These are phyloP conservation scores for Nautilus pompilius DNA, from an alignment of 1,140 invertebrate genomes.

Conservation along the genomic window DNA sequence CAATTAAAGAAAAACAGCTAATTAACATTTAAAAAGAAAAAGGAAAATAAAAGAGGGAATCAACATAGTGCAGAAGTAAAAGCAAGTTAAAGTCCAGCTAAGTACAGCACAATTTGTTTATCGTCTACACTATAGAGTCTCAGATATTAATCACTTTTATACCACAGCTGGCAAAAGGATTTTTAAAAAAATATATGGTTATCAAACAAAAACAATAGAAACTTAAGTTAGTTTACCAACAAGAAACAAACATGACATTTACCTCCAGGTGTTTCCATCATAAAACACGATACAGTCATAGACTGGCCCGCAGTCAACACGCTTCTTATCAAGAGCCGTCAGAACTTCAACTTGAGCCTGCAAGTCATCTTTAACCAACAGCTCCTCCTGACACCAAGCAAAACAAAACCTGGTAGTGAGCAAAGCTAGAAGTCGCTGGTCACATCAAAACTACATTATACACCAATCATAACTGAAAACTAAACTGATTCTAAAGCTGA, in stretches of 20 bases:
- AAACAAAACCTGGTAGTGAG: too few relatives aligned
- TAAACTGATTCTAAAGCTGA: too few relatives aligned
- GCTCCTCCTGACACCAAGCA: slow-evolving; percentile 63
- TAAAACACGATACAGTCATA: slow-evolving; percentile 93
- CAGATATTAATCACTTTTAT: not conserved
- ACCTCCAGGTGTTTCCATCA: slow-evolving; percentile 78
- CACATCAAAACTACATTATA: too few relatives aligned
- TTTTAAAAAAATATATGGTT: not conserved
- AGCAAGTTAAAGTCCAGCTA: not conserved
- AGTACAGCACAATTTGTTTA: too few relatives aligned
- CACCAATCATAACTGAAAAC: too few relatives aligned
- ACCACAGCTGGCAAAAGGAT: not conserved
- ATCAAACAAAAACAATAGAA: not conserved
- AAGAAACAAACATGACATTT: slow-evolving; percentile 22
- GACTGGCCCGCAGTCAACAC: slow-evolving; percentile 78
- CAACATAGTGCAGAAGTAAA: not conserved
- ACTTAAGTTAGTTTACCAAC: not conserved
- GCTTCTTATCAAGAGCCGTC: slow-evolving; percentile 80
- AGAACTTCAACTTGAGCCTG: slow-evolving; percentile 83
- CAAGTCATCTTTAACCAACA: slow-evolving; percentile 84
- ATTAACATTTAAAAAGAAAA: not conserved
- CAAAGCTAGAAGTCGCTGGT: not conserved
- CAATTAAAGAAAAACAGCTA: not conserved
- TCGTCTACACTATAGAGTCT: too few relatives aligned
- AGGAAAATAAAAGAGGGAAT: not conserved